phyloP scores from a whole-genome alignment of 2,888 invertebrate genomes.

The Stenoptilia bipunctidactyla region DNA sequence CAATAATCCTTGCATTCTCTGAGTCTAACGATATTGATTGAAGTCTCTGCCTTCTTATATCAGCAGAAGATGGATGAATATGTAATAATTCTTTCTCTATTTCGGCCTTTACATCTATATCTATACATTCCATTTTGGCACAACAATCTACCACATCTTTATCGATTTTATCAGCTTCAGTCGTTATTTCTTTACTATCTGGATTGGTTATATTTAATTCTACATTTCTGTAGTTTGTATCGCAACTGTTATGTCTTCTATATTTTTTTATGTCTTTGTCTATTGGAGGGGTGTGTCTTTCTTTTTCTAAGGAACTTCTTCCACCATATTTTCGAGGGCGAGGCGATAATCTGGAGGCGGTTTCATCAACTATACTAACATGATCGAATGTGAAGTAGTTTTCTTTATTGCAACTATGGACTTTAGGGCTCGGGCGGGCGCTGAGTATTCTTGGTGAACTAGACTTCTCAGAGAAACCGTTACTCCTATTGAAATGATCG shows the following conservation, averaged over 20 bases:
- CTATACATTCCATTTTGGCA: constrained; percentile 41
- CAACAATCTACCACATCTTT: constrained; percentile 56
- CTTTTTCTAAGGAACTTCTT: constrained; percentile 53
- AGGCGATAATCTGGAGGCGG: constrained; percentile 28
- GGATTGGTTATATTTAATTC: constrained; percentile 40
- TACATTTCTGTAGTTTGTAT: constrained; percentile 50
- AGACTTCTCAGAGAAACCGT: constrained; percentile 45
- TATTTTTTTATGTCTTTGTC: constrained; percentile 54
- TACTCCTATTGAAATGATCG: constrained; percentile 43
- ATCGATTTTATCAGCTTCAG: constrained; percentile 19
- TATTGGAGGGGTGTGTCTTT: constrained; percentile 50
- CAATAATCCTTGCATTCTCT: constrained; percentile 70
- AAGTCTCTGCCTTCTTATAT: constrained; percentile 58
- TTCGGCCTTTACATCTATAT: constrained; percentile 32
- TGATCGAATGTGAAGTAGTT: constrained; percentile 60
- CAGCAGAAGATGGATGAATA: constrained; percentile 38
- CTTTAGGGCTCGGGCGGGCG: constrained; percentile 51
- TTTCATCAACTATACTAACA: constrained; percentile 29
- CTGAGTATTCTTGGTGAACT: constrained; percentile 43
- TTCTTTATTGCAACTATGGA: constrained; percentile 53
- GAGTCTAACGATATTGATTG: constrained; percentile 71
- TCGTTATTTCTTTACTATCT: constrained; percentile 24
- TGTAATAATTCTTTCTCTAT: constrained; percentile 28
- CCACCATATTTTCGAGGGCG: constrained; percentile 51
- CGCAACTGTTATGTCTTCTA: constrained; percentile 55